These are phyloP conservation scores for Paradoxurus hermaphroditus DNA, from an alignment of 2,113 vertebrate genomes.

Conservation along the genomic window DNA sequence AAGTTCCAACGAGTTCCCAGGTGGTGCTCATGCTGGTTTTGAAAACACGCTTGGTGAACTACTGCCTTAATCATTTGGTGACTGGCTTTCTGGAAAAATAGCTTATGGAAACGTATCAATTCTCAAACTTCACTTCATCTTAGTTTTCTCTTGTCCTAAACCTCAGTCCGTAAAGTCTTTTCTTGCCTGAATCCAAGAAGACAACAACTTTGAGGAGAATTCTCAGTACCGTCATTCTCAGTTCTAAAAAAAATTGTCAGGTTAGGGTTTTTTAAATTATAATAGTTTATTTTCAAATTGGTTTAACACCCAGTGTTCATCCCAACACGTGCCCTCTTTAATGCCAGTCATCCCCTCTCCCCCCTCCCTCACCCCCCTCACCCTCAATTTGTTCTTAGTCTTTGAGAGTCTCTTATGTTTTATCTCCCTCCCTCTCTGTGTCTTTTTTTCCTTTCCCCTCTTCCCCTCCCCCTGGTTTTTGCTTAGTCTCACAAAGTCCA, in stretches of 20 bases:
- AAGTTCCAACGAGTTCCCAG: not conserved
- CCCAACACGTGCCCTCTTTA: too few species aligned
- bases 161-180: not conserved
- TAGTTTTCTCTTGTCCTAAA: not conserved
- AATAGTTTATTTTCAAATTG: too few species aligned
- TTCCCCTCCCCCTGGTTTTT: too few species aligned
- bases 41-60: not conserved
- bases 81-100: conserved; percentile 26
- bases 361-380: too few species aligned
- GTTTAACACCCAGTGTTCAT: too few species aligned
- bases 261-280: not conserved
- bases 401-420: too few species aligned
- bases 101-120: not conserved
- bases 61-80: not conserved
- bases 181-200: conserved; percentile 26
- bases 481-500: too few species aligned
- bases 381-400: too few species aligned
- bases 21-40: not conserved
- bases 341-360: too few species aligned
- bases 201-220: not conserved
- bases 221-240: not conserved
- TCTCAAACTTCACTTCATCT: not conserved
- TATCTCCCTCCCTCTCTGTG: too few species aligned
- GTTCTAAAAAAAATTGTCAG: not conserved
- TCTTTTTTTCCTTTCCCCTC: too few species aligned